Conservation (phyloP, 2,113 vertebrate genomes). For the Agapornis roseicollis region DNA sequence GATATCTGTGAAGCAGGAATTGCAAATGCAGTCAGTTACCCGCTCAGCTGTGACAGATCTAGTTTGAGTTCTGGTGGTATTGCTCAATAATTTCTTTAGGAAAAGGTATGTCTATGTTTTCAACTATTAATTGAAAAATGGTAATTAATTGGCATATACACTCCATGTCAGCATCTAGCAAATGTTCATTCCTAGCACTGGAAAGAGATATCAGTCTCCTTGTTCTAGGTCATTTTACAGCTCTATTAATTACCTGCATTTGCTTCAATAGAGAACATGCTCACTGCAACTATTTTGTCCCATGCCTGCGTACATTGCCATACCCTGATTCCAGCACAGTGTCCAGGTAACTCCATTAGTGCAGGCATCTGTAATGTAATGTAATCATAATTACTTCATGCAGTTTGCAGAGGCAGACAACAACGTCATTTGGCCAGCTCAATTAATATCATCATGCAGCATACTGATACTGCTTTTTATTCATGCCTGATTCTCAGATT, state of each 20-base stretch:
- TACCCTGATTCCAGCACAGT: not conserved
- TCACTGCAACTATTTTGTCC: not conserved
- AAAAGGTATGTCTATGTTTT: not conserved
- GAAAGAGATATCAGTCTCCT: not conserved
- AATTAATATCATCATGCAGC: not conserved
- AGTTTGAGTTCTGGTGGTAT: slow-evolving; percentile 15
- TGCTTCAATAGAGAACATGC: not conserved
- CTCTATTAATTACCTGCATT: slow-evolving; percentile 7
- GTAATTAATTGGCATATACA: slow-evolving; percentile 36
- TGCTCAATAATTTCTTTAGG: slow-evolving; percentile 21
- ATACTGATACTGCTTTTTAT: not conserved
- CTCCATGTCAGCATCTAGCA: not conserved
- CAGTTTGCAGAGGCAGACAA: not conserved
- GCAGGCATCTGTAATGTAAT: not conserved
- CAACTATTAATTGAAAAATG: slow-evolving; percentile 50
- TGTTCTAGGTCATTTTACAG: not conserved
- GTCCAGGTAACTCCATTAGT: not conserved
- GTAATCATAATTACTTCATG: not conserved
- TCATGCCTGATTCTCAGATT: not conserved
- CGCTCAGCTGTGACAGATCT: slow-evolving; percentile 11
- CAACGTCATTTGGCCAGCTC: not conserved
- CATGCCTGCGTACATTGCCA: not conserved
- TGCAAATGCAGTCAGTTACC: not conserved
- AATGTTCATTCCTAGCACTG: slow-evolving; percentile 18
- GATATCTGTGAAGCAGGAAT: not conserved